Base-by-base conservation (phyloP, 2,797 vertebrate genomes). In the Betta splendens region DNA sequence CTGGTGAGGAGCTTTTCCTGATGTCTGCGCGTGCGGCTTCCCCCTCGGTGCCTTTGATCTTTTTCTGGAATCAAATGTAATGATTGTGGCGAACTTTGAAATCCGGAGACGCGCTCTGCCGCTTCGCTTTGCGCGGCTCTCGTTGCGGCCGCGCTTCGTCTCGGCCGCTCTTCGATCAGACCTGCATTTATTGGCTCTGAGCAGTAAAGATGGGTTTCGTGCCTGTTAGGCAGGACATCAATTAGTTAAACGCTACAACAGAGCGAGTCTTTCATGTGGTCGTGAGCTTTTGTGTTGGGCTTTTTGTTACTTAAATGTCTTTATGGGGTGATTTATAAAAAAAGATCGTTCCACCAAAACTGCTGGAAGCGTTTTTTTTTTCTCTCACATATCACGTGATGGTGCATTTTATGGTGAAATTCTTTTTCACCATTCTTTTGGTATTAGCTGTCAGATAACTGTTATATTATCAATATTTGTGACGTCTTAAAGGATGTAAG, bases 21-120 rank as follows among this genome's bases (percentile, higher is more conserved):
- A 75, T 77, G 68, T 75, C 71, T 76, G 73, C 80, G 69, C 37
- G 69, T 81, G 82, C 75, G 72, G 81, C 37, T 60, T 79, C 66
- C 63, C n/a, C 76, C 60, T 59, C 15, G 5, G 67, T 63, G 28
- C 3, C 67, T 88, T 80, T 87, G 85, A 88, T 88, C 88, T 89
- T 87, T 88, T 86, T 85, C 75, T 85, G 84, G 87, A 87, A 84
- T 84, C 79, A 77, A 77, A 83, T 88, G 81, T 85, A 82, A 84
- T 85, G 85, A 85, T 85, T 85, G 86, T 86, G 86, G 85, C 77
- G 52, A 46, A 81, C 86, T 84, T 83, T 86, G 75, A 88, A 86
- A 87, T 88, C 77, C 88, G 82, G 77, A 84, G 84, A 82, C 75
- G 75, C 67, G 68, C 74, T 87, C 17, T 71, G 78, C 59, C 45